Conservation (phyloP, 2,797 vertebrate species). For the Enteromius unitaeniatus region DNA sequence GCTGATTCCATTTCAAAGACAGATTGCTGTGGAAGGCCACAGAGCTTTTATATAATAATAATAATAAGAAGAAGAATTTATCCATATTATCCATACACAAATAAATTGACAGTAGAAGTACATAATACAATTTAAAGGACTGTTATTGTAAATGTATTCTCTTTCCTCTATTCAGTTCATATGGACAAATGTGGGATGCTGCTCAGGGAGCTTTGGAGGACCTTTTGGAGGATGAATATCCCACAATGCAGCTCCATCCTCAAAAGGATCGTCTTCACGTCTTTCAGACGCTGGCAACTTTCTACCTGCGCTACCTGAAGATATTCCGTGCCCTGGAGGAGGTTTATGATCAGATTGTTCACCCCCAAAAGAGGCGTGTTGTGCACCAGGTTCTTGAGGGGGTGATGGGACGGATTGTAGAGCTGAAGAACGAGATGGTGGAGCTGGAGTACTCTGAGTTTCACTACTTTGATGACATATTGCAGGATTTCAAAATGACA, state of each 20-base stretch:
- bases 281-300: constrained; percentile 77
- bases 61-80: no score
- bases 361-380: constrained; percentile 78
- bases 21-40: background rate
- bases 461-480: constrained; percentile 78
- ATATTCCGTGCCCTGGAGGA: constrained; percentile 79
- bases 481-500: constrained; percentile 79
- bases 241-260: constrained; percentile 64
- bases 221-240: constrained; percentile 77
- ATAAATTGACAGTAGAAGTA: background rate
- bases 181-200: constrained; percentile 80
- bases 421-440: constrained; percentile 87
- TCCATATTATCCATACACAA: background rate
- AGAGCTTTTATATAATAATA: background rate
- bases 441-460: constrained; percentile 82
- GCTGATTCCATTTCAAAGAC: constrained; percentile 21
- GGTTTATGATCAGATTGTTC: constrained; percentile 76
- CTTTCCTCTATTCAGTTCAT: constrained; percentile 70
- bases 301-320: constrained; percentile 82
- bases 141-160: background rate
- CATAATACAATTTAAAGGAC: background rate
- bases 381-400: constrained; percentile 79
- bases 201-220: constrained; percentile 77
- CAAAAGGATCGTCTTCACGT: constrained; percentile 66
- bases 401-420: constrained; percentile 84